Percentiles rank a stretch among this genome's conserved stretches.
phyloP scores from a whole-genome alignment of 2,888 invertebrate species.

The Cenopis cana region DNA sequence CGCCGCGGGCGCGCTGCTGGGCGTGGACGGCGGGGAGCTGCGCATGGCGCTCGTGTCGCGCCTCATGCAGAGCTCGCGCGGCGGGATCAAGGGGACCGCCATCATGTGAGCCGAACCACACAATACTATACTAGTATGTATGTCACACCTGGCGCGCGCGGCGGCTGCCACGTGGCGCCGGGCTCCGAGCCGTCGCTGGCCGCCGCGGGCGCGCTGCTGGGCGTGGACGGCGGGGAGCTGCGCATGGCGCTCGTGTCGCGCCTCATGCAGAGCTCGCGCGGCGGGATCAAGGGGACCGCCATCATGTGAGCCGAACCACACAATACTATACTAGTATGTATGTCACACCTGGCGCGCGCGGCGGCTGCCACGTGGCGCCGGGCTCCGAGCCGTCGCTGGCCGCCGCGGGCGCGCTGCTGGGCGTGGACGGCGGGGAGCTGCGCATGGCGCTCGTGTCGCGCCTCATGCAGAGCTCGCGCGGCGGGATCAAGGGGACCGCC shows the following conservation, averaged over 20 bases:
- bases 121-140: no score
- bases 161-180: constrained; percentile 89
- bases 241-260: constrained; percentile 91
- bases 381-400: constrained; percentile 88
- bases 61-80: constrained; percentile 96
- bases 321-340: no score
- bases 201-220: constrained; percentile 84
- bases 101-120: constrained; percentile 90
- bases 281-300: constrained; percentile 97
- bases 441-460: constrained; percentile 91
- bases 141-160: constrained; percentile 94
- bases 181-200: constrained; percentile 88
- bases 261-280: constrained; percentile 96
- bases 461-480: constrained; percentile 96
- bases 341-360: constrained; percentile 94
- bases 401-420: constrained; percentile 84
- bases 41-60: constrained; percentile 91
- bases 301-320: constrained; percentile 90
- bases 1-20: constrained; percentile 84
- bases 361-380: constrained; percentile 89
- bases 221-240: constrained; percentile 91
- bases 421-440: constrained; percentile 91
- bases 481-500: constrained; percentile 97
- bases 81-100: constrained; percentile 97
- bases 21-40: constrained; percentile 91